Base-by-base conservation (phyloP, 2,113 vertebrate genomes). In the Gymnogyps californianus region DNA sequence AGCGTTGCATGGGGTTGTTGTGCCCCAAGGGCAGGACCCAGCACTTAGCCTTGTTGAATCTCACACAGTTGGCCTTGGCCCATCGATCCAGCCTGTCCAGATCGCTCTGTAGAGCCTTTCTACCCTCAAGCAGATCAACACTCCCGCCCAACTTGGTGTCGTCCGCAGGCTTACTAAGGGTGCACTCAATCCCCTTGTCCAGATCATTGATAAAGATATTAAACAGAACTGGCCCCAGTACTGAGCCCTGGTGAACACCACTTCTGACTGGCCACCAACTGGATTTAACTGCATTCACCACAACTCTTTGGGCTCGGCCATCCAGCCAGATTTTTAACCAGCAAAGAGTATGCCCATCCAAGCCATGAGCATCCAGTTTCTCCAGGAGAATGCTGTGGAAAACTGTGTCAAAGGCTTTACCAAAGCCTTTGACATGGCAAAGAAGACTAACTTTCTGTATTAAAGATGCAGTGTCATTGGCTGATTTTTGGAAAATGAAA, bases 301-400 rank as follows among this genome's bases (percentile, higher is more conserved):
- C 59, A 38, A 26, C n/a, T 26, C n/a, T 38, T 17, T 26, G n/a
- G 59, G 24, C 25, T 7, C 5, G 2, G 16, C n/a, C 36, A 38
- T 26, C 59, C 59, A 62, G 36, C 24, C 36, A 26, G 24, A 6
- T 28, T 28, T 62, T 62, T 10, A 31, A 9, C 40, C 40, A 65
- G 28, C 3, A 1, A 65, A 31, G 62, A 31, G 3, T 44, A 31
- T 1, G 3, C 28, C 13, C 5, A 0, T 31, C 40, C 28, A 65
- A 42, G 28, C 40, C 9, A 29, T 8, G 29, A 65, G 40, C 65
- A 24, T 21, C 42, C 42, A 17, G 31, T 46, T 25, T 46, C 15
- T 67, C 21, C 7, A 24, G 40, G 29, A 46, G 42, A 16, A 16
- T 66, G 64, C 64, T 66, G 29, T 32, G 20, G 64, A 6, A 44